Evolutionary conservation across 1,140 invertebrate species (phyloP).

Genomic region (Drosophila bifasciata): DNA sequence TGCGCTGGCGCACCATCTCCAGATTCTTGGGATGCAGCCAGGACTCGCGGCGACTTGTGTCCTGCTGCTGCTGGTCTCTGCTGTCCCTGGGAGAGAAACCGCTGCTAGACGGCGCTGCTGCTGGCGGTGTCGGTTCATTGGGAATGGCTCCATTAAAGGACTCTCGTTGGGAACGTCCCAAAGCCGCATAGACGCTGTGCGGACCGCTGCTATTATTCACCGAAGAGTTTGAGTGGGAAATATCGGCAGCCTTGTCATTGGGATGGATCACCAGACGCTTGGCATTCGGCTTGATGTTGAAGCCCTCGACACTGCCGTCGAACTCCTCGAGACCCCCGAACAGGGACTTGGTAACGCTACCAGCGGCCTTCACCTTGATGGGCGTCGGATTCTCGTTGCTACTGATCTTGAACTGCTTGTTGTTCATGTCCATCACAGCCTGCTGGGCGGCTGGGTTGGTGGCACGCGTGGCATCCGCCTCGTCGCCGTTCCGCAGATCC

Average conservation of each 20-base stretch:
- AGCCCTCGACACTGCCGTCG: conserved; percentile 87
- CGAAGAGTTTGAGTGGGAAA: neutral
- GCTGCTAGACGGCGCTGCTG: neutral
- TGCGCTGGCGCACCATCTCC: conserved; percentile 76
- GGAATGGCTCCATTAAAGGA: conserved; percentile 59
- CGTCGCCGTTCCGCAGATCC: conserved; percentile 87
- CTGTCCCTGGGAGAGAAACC: too few relatives aligned
- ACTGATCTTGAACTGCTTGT: conserved; percentile 87
- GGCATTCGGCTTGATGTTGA: conserved; percentile 87
- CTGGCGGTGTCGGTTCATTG: conserved; percentile 28
- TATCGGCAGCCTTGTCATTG: conserved; percentile 37
- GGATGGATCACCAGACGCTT: conserved; percentile 87
- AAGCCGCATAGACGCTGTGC: too few relatives aligned
- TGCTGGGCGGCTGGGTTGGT: conserved; percentile 89
- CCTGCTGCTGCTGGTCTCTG: neutral
- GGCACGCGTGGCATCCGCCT: conserved; percentile 90
- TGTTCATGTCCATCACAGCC: conserved; percentile 85
- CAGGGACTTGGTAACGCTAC: conserved; percentile 86
- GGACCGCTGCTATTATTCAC: conserved; percentile 13
- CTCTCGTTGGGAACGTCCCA: conserved; percentile 35
- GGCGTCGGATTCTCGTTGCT: conserved; percentile 85
- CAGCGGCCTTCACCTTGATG: conserved; percentile 87
- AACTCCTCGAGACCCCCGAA: conserved; percentile 90
- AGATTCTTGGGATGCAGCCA: conserved; percentile 82
- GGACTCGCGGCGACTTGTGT: conserved; percentile 64